phyloP scores from a whole-genome alignment of 1,140 invertebrate species.

The Drosophila takahashii region DNA sequence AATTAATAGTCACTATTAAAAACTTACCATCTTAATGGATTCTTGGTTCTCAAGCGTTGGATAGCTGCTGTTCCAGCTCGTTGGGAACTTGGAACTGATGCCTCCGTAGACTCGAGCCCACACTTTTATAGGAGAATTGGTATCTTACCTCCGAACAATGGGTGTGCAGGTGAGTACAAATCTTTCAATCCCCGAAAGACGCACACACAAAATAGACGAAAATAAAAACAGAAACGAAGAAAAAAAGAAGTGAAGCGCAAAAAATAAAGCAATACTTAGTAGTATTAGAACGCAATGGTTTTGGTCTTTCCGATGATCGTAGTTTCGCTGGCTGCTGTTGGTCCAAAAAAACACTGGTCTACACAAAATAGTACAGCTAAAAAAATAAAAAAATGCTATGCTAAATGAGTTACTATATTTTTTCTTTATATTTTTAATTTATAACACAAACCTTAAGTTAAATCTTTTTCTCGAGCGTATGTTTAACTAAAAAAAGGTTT shows the following conservation, averaged over 20 bases:
- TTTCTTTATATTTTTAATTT: too few relatives aligned
- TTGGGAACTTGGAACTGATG: slow-evolving; percentile 50
- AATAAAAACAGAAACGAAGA: slow-evolving; percentile 4
- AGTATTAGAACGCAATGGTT: slow-evolving; percentile 55
- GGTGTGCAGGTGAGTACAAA: slow-evolving; percentile 43
- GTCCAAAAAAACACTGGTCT: slow-evolving; percentile 14
- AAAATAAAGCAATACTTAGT: slow-evolving; percentile 24
- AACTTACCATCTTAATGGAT: slow-evolving; percentile 50
- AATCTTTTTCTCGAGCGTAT: too few relatives aligned
- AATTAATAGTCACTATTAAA: not conserved
- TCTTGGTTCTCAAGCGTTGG: not conserved
- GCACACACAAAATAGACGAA: slow-evolving; percentile 24
- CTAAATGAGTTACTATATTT: too few relatives aligned
- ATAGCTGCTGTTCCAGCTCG: slow-evolving; percentile 34
- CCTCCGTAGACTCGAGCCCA: slow-evolving; percentile 21
- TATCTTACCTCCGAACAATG: slow-evolving; percentile 31
- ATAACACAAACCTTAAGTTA: too few relatives aligned
- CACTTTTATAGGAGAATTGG: slow-evolving; percentile 61
- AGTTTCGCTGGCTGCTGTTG: slow-evolving; percentile 9
- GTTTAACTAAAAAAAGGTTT: too few relatives aligned
- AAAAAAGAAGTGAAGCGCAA: slow-evolving; percentile 13
- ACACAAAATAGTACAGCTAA: not conserved
- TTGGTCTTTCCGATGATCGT: slow-evolving; percentile 12
- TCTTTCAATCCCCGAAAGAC: slow-evolving; percentile 27
- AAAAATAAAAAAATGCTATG: not conserved